Evolutionary conservation across 2,113 vertebrate species (phyloP).

Genomic region (Penelope pileata): DNA sequence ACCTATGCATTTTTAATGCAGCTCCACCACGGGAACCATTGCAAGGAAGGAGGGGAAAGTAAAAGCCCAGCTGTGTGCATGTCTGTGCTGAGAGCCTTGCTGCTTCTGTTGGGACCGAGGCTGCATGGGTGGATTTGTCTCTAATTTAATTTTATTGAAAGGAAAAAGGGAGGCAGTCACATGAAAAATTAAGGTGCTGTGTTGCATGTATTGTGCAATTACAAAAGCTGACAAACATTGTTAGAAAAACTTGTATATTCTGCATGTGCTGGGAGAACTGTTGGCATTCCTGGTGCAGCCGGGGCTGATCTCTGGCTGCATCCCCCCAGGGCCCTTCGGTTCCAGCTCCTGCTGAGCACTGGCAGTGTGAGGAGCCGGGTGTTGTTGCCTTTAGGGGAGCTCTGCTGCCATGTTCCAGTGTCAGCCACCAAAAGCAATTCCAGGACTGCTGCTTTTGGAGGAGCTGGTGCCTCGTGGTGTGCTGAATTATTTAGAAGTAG

Average conservation of each 20-base stretch:
- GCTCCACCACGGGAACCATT: background rate
- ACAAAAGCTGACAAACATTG: background rate
- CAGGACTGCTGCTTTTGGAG: background rate
- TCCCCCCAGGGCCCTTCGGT: background rate
- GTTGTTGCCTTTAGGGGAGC: background rate
- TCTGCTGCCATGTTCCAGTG: background rate
- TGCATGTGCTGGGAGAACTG: background rate
- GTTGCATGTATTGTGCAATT: background rate
- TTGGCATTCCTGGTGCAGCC: background rate
- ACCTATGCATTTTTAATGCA: background rate
- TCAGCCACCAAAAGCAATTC: background rate
- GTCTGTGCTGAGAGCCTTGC: background rate
- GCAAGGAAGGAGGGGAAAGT: background rate
- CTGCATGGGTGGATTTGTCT: background rate
- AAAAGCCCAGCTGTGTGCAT: background rate
- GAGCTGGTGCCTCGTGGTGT: background rate
- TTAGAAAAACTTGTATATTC: background rate
- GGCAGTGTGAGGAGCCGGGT: background rate
- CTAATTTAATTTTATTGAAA: background rate
- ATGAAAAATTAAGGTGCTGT: background rate
- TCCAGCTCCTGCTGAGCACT: background rate
- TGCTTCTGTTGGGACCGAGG: background rate
- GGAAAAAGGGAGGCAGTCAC: background rate
- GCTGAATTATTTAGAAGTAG: constrained; percentile 16
- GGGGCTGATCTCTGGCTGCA: fast-evolving